Percentiles rank a stretch among this genome's conserved stretches.
These are phyloP conservation scores for Harpagifer antarcticus DNA, from an alignment of 2,797 vertebrate species.

Conservation along the genomic window DNA sequence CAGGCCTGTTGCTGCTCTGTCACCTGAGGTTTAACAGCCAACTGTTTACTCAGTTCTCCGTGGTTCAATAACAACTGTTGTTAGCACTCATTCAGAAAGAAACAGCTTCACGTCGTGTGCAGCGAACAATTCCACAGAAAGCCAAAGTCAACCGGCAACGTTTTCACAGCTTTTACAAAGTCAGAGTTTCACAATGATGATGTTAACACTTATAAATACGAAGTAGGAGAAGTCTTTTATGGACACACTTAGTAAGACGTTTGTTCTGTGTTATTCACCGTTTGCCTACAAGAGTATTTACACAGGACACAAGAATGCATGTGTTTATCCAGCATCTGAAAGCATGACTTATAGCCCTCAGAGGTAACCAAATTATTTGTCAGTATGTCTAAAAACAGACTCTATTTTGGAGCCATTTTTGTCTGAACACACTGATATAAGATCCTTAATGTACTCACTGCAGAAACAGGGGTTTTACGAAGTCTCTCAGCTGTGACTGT, in stretches of 20 bases:
- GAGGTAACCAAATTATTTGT: too few relatives aligned
- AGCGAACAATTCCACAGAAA: fast-evolving
- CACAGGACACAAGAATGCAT: neutral
- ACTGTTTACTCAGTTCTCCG: conserved; percentile 56
- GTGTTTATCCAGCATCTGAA: neutral
- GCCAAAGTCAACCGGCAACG: too few relatives aligned
- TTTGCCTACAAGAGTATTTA: neutral
- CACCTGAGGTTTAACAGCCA: conserved; percentile 67
- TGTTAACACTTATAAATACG: neutral
- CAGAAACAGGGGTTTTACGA: neutral
- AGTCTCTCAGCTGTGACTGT: conserved; percentile 42
- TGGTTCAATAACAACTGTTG: conserved; percentile 50
- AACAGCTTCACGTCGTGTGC: neutral
- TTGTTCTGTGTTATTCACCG: neutral
- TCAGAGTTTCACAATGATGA: neutral
- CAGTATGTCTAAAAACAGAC: neutral
- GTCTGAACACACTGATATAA: too few relatives aligned
- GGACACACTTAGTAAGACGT: too few relatives aligned
- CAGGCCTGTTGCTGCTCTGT: conserved; percentile 67
- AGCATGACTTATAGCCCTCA: neutral
- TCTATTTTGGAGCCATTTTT: neutral
- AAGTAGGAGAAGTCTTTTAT: neutral
- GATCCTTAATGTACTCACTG: neutral
- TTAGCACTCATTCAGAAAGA: conserved; percentile 31
- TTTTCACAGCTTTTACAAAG: neutral